A percentile compares a stretch with the other conserved stretches of the same genome.
phyloP scores from a whole-genome alignment of 2,888 invertebrate genomes.

The Agriopis marginaria region DNA sequence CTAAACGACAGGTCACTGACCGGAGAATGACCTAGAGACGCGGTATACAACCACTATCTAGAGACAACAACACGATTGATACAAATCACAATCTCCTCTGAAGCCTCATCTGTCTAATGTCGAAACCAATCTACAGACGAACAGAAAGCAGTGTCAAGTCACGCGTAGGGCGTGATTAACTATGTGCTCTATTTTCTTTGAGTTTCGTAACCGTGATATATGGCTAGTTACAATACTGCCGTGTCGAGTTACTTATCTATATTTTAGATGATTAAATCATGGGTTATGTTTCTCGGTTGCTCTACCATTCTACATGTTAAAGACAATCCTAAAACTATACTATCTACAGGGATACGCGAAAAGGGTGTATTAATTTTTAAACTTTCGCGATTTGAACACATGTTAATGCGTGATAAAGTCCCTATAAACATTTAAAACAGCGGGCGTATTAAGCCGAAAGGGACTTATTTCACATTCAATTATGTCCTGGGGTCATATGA shows the following conservation, averaged over 20 bases:
- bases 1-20: constrained; percentile 11
- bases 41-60: not conserved
- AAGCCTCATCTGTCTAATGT: constrained; percentile 25
- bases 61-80: not conserved
- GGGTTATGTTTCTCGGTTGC: not conserved
- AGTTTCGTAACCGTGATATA: constrained; percentile 5
- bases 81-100: constrained; percentile 4
- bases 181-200: constrained; percentile 24
- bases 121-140: constrained; percentile 11
- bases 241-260: constrained; percentile 7
- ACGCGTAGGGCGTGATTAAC: constrained; percentile 30
- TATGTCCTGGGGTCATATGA: too few species aligned
- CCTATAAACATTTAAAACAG: too few species aligned
- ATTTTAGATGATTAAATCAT: not conserved
- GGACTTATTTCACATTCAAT: too few species aligned
- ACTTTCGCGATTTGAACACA: too few species aligned
- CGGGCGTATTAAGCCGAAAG: too few species aligned
- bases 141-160: constrained; percentile 16
- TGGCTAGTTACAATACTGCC: constrained; percentile 15
- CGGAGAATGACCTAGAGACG: constrained; percentile 15
- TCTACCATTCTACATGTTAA: too few species aligned
- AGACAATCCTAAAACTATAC: too few species aligned
- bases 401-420: too few species aligned
- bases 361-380: too few species aligned
- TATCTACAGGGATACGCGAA: too few species aligned